phyloP scores from a whole-genome alignment of 2,797 vertebrate genomes.

The Cyclopterus lumpus region DNA sequence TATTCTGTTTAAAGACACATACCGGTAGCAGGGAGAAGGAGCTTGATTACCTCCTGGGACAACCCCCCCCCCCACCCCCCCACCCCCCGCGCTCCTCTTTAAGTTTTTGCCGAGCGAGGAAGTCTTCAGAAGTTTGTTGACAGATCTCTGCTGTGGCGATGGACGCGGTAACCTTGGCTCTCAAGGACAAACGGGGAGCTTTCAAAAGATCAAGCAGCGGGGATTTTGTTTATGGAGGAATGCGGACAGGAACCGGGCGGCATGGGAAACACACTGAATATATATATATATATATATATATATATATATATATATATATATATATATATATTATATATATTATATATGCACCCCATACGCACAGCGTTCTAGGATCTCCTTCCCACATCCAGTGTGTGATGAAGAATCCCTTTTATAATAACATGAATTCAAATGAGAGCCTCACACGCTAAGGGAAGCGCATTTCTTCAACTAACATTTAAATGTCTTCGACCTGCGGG shows the following conservation, averaged over 20 bases:
- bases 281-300: not conserved
- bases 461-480: not conserved
- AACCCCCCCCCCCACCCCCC: conserved; percentile 6
- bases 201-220: conserved; percentile 72
- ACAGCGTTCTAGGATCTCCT: conserved; percentile 7
- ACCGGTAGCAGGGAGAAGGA: conserved; percentile 61
- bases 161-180: conserved; percentile 78
- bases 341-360: not conserved
- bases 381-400: not conserved
- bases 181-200: conserved; percentile 74
- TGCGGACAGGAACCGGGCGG: conserved; percentile 32
- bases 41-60: conserved; percentile 80
- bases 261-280: not conserved
- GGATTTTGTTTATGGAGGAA: conserved; percentile 64
- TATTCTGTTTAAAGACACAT: conserved; percentile 77
- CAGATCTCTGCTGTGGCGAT: conserved; percentile 70
- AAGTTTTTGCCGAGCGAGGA: conserved; percentile 74
- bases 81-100: conserved; percentile 49
- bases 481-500: conserved; percentile 12
- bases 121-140: conserved; percentile 80
- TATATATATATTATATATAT: too few relatives aligned
- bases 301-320: too few relatives aligned
- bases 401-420: conserved; percentile 5
- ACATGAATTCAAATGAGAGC: conserved; percentile 17
- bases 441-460: not conserved